Percentiles rank a stretch among this genome's conserved stretches.
Conservation (phyloP, 2,113 vertebrate genomes). For the Gasterosteus nipponicus region DNA sequence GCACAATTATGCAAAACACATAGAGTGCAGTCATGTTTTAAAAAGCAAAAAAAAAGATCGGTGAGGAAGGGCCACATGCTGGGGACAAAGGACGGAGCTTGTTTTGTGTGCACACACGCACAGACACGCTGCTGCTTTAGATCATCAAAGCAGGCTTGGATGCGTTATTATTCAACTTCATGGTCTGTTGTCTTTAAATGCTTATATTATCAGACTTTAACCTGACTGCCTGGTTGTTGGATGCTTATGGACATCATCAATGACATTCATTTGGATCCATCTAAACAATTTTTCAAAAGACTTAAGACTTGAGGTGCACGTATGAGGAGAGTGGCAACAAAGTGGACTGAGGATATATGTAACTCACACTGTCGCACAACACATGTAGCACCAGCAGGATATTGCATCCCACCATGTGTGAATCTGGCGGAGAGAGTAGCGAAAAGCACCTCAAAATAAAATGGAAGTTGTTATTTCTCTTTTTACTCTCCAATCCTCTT, state of each 20-base stretch:
- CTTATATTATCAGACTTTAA: slow-evolving; percentile 19
- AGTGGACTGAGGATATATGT: background rate
- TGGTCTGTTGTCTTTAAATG: slow-evolving; percentile 37
- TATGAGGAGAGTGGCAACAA: background rate
- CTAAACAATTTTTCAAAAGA: background rate
- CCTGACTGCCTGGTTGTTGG: background rate
- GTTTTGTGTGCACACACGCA: slow-evolving; percentile 11
- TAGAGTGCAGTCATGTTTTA: slow-evolving; percentile 50
- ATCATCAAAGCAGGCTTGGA: slow-evolving; percentile 33
- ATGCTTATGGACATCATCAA: background rate
- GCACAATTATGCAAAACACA: slow-evolving; percentile 66
- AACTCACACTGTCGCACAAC: slow-evolving; percentile 16
- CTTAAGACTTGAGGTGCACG: background rate
- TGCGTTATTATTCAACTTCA: slow-evolving; percentile 43
- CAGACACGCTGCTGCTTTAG: slow-evolving; percentile 13
- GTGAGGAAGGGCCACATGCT: slow-evolving; percentile 22
- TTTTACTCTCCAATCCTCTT: background rate
- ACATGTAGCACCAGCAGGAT: slow-evolving; percentile 19
- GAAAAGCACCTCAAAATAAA: slow-evolving; percentile 46
- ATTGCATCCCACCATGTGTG: background rate
- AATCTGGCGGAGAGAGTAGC: slow-evolving; percentile 22
- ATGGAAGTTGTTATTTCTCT: slow-evolving; percentile 25
- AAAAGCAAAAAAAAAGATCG: slow-evolving; percentile 18
- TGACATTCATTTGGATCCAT: background rate
- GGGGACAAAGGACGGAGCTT: slow-evolving; percentile 28